Conservation (phyloP, 2,113 vertebrate species). For the Apistogramma diplotaenia region DNA sequence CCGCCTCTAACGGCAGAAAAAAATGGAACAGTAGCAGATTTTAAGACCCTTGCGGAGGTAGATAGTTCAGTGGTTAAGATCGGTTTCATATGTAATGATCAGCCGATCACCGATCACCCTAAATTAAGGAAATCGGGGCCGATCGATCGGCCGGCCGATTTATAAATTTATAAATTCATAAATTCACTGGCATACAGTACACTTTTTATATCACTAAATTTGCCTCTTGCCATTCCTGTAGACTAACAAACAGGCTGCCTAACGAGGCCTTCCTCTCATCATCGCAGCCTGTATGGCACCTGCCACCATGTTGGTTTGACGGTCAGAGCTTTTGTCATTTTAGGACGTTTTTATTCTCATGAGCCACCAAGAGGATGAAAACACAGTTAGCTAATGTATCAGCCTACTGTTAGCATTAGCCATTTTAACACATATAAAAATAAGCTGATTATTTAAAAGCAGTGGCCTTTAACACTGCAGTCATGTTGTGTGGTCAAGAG, state of each 20-base stretch:
- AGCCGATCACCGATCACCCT: too few species aligned
- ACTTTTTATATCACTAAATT: neutral
- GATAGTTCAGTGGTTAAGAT: too few species aligned
- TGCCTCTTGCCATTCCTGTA: neutral
- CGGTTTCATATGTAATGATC: too few species aligned
- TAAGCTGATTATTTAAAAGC: neutral
- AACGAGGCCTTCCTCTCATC: neutral
- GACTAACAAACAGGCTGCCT: neutral
- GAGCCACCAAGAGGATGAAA: too few species aligned
- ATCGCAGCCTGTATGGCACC: neutral
- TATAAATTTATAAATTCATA: too few species aligned
- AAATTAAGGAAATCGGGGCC: too few species aligned
- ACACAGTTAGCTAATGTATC: neutral
- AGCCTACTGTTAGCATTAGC: neutral
- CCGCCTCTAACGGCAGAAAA: too few species aligned
- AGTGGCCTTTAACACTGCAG: neutral
- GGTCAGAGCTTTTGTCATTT: neutral
- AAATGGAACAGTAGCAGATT: too few species aligned
- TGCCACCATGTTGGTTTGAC: too few species aligned
- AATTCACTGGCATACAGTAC: neutral
- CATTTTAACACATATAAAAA: neutral
- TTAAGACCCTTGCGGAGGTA: too few species aligned
- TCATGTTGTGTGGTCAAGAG: neutral
- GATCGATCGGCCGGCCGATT: too few species aligned
- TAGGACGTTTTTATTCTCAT: neutral